phyloP scores from a whole-genome alignment of 2,888 invertebrate species.

The Alsophila aescularia region DNA sequence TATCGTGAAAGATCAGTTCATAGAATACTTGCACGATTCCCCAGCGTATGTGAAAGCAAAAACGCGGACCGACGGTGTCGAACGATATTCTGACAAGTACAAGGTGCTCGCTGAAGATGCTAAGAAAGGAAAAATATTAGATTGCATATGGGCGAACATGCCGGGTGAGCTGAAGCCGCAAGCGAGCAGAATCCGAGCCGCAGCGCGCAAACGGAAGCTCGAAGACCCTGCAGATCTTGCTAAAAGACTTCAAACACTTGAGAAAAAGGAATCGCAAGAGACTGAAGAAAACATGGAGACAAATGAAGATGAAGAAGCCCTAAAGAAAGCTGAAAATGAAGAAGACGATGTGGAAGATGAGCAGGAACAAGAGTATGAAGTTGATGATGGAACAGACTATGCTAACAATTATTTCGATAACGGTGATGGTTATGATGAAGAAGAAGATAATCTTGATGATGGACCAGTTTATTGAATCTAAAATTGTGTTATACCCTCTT shows the following conservation, averaged over 20 bases:
- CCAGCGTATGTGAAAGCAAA: constrained; percentile 84
- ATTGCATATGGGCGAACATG: constrained; percentile 86
- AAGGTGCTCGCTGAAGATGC: constrained; percentile 78
- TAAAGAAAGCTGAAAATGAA: constrained; percentile 83
- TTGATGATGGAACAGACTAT: constrained; percentile 95
- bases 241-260: constrained; percentile 86
- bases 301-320: constrained; percentile 70
- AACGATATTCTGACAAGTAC: constrained; percentile 85
- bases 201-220: constrained; percentile 69
- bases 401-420: constrained; percentile 95
- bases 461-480: constrained; percentile 88
- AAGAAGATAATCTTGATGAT: constrained; percentile 92
- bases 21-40: constrained; percentile 88
- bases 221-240: constrained; percentile 67
- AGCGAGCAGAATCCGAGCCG: constrained; percentile 60
- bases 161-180: constrained; percentile 86
- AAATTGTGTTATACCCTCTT: neutral
- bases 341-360: constrained; percentile 86
- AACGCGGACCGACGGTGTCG: constrained; percentile 75
- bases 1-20: constrained; percentile 89
- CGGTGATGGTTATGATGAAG: constrained; percentile 94
- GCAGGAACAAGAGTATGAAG: constrained; percentile 91
- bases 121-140: constrained; percentile 70
- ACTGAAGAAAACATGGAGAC: constrained; percentile 75
- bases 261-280: constrained; percentile 86